Percentiles rank a stretch among this genome's conserved stretches.
phyloP scores from a whole-genome alignment of 2,888 invertebrate species.

The Blastobasis lacticolella region DNA sequence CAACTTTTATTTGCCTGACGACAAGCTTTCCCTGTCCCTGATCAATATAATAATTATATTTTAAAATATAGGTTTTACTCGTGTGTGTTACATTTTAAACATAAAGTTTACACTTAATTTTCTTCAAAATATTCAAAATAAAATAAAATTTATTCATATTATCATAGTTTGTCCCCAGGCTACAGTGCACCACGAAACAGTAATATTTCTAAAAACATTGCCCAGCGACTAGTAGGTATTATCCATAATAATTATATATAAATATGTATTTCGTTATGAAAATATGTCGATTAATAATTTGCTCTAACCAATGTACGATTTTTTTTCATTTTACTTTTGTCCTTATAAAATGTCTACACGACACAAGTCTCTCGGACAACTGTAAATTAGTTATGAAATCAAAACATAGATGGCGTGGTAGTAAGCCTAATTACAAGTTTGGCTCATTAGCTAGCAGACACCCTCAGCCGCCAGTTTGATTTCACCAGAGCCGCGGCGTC shows the following conservation, averaged over 20 bases:
- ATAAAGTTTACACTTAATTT: no score
- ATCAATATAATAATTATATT: no score
- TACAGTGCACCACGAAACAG: not conserved
- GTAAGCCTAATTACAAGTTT: not conserved
- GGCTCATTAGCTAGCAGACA: not conserved
- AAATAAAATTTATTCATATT: no score
- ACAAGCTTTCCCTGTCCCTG: no score
- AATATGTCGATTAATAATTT: not conserved
- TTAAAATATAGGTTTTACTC: no score
- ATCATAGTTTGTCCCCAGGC: not conserved
- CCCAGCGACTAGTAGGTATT: not conserved
- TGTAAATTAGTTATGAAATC: conserved; percentile 2
- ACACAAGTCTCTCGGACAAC: conserved; percentile 1
- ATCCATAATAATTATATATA: not conserved
- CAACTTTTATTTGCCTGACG: no score
- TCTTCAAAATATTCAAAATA: no score
- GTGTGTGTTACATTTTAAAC: no score
- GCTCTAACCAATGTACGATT: not conserved
- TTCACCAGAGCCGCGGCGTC: conserved; percentile 1
- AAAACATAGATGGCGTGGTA: conserved; percentile 1
- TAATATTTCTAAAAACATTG: not conserved
- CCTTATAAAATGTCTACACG: not conserved
- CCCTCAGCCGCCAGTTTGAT: not conserved
- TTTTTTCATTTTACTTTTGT: not conserved
- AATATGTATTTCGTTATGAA: not conserved